Evolutionary conservation across 2,113 vertebrate species (phyloP), one percentile per base, ranked within the genome.

Genomic region (Dunckerocampus dactyliophorus): DNA sequence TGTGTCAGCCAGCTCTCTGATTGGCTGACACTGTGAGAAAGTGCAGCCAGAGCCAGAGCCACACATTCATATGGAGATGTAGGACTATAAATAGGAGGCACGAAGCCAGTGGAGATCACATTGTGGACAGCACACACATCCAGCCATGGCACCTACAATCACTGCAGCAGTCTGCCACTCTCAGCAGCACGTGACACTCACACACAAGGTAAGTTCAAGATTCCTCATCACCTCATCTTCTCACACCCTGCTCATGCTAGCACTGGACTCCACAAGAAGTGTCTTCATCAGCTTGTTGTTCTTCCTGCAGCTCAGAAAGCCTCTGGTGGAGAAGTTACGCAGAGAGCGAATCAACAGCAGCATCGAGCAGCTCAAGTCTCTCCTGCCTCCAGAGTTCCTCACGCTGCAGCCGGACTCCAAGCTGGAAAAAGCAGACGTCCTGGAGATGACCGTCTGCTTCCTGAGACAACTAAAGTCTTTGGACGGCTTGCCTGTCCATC

Each of bases 21-120:
- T 85, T 86, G 82, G 83, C 56, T 77, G 22, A 71, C 43, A 83
- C 39, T 83, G 84, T 88, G 86, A 76, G 86, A 88, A 83, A 62
- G 56, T 81, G 34, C 73, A 62, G 43, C 62, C 56, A 82, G 66
- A 61, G 69, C 31, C 31, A 34, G 75, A 76, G 80, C 47, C 85
- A 80, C 81, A 71, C 76, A 83, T 87, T 85, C 72, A 83, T 81
- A 87, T 85, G 82, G 74, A 84, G 80, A 87, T 84, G 55, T 62
- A 72, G 56, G 63, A 76, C 67, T 82, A 85, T 82, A 85, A 83
- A 82, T 75, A 82, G 64, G 75, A 75, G 76, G 65, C 67, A 42
- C 69, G 74, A 68, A 73, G 60, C 55, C 77, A 73, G 65, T 43
- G 59, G 53, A 74, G 55, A 76, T 63, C 71, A 82, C 63, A 82